Evolutionary conservation across 2,113 vertebrate genomes (phyloP).

Genomic region (Cavia porcellus): DNA sequence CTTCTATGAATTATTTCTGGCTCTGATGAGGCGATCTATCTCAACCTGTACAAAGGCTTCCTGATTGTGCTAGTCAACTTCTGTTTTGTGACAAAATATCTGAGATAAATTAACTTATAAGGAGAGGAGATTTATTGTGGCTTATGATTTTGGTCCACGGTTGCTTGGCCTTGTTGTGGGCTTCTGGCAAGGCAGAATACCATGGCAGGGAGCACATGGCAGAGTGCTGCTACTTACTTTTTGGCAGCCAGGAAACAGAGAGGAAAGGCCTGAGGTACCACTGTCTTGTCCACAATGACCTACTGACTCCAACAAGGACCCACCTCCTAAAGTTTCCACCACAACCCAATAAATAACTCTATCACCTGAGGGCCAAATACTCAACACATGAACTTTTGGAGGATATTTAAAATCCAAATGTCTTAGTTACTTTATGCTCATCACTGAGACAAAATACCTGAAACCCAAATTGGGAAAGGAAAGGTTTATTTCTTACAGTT

Average conservation of each 20-base stretch:
- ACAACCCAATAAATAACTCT: neutral
- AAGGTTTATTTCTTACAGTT: too few relatives aligned
- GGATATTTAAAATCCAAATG: neutral
- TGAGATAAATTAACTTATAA: neutral
- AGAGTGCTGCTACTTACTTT: neutral
- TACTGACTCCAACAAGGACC: neutral
- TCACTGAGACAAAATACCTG: too few relatives aligned
- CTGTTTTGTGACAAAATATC: neutral
- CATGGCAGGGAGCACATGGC: neutral
- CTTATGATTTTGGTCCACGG: neutral
- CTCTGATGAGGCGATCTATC: constrained; percentile 7
- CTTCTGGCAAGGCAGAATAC: neutral
- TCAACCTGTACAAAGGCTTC: neutral
- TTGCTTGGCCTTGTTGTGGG: neutral
- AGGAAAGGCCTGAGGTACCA: neutral
- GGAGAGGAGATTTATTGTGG: neutral
- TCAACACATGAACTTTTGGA: neutral
- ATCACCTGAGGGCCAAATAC: neutral
- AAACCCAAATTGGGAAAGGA: too few relatives aligned
- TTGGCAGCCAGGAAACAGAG: neutral
- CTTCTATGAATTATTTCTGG: constrained; percentile 33
- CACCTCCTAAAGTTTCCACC: neutral
- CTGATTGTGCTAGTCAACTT: neutral
- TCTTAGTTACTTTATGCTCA: too few relatives aligned
- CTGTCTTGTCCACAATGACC: neutral